phyloP scores from a whole-genome alignment of 2,797 vertebrate genomes.

The Melopsittacus undulatus region DNA sequence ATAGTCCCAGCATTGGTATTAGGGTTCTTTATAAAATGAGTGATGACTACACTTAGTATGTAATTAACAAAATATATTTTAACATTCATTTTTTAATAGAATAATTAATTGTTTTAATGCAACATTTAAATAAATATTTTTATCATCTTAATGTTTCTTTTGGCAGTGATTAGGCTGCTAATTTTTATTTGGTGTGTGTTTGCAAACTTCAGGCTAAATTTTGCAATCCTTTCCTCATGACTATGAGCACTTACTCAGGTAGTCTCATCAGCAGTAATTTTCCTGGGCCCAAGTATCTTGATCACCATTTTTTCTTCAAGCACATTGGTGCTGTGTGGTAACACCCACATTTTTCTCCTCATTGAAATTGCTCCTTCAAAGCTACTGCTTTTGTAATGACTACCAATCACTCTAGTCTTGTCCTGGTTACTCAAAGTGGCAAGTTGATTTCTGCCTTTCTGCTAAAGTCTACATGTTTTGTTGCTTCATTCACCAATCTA shows the following conservation, averaged over 20 bases:
- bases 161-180: neutral
- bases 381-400: neutral
- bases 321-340: neutral
- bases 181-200: conserved; percentile 29
- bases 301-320: neutral
- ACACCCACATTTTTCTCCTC: conserved; percentile 16
- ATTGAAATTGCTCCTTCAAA: conserved; percentile 27
- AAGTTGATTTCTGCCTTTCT: conserved; percentile 1
- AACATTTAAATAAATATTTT: neutral
- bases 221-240: conserved; percentile 14
- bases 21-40: neutral
- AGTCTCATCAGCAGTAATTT: conserved; percentile 23
- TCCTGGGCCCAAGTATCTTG: neutral
- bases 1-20: neutral
- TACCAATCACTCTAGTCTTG: neutral
- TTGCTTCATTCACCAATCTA: neutral
- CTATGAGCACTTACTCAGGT: neutral
- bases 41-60: neutral
- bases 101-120: neutral
- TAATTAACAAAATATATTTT: conserved; percentile 14
- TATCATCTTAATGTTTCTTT: neutral
- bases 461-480: neutral
- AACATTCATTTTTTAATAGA: neutral
- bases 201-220: conserved; percentile 43
- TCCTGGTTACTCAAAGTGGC: neutral